Percentiles rank a stretch among this genome's conserved stretches.
These are phyloP conservation scores for Leptoclinus maculatus DNA, from an alignment of 2,797 vertebrate genomes.

Conservation along the genomic window DNA sequence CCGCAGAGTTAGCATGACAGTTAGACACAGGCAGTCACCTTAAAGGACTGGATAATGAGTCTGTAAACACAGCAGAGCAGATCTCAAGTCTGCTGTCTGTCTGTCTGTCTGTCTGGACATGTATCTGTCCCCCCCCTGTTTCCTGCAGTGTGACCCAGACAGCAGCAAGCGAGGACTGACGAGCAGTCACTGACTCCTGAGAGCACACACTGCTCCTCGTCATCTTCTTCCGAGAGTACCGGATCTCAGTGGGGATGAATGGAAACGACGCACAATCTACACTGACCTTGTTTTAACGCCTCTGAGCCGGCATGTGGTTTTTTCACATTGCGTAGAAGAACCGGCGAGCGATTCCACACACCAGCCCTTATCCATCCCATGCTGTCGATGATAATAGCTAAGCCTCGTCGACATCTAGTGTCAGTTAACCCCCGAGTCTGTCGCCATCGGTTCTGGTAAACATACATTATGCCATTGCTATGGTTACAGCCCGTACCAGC, in stretches of 20 bases:
- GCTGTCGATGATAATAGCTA: constrained; percentile 1
- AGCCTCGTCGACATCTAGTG: constrained; percentile 1
- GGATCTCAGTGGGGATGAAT: constrained; percentile 21
- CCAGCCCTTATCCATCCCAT: not conserved
- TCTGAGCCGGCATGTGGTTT: constrained; percentile 8
- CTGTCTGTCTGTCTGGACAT: constrained; percentile 30
- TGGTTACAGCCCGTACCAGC: not conserved
- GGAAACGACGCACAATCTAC: constrained; percentile 24
- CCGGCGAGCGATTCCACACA: not conserved
- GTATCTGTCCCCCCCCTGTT: constrained; percentile 12
- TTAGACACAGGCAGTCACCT: constrained; percentile 59
- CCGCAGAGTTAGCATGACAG: constrained; percentile 38
- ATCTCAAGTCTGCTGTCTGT: constrained; percentile 25
- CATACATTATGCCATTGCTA: not conserved
- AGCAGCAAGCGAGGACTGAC: constrained; percentile 38
- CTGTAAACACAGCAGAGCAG: constrained; percentile 35
- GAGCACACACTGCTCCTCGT: constrained; percentile 32
- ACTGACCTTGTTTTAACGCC: constrained; percentile 17
- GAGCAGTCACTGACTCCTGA: constrained; percentile 37
- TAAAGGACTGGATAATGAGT: constrained; percentile 62
- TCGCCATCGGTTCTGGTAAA: not conserved
- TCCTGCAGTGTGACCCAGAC: constrained; percentile 41
- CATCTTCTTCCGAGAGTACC: constrained; percentile 22
- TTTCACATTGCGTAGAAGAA: not conserved
- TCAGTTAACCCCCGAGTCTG: constrained; percentile 8